Percentiles rank a stretch among this genome's conserved stretches.
Evolutionary conservation across 1,140 invertebrate genomes (phyloP).

Genomic region (Papilio aristodemus): DNA sequence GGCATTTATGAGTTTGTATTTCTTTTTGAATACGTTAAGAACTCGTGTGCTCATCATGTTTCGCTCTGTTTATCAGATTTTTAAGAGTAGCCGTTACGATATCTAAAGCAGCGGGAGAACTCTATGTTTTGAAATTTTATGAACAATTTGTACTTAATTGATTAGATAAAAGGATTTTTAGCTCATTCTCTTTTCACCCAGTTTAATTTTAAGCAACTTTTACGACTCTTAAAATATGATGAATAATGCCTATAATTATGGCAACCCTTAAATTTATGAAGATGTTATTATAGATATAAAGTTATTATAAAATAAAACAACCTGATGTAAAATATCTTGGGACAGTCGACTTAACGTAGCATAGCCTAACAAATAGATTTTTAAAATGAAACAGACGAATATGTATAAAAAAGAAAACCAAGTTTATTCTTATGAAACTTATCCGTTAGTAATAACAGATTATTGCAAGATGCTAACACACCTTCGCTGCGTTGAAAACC

Average conservation of each 20-base stretch:
- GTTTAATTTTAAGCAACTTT: too few species aligned
- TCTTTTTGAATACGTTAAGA: background rate
- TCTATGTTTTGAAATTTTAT: conserved; percentile 6
- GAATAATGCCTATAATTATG: background rate
- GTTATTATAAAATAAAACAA: too few species aligned
- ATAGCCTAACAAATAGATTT: background rate
- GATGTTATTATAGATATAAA: too few species aligned
- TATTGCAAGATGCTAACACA: conserved; percentile 4
- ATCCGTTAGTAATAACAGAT: conserved; percentile 13
- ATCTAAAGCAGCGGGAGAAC: background rate
- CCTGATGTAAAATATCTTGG: too few species aligned
- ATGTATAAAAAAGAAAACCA: too few species aligned
- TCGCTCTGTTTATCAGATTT: conserved; percentile 5
- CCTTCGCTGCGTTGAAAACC: background rate
- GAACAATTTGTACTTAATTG: background rate
- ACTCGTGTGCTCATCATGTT: background rate
- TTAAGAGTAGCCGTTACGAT: background rate
- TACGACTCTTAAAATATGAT: too few species aligned
- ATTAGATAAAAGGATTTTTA: background rate
- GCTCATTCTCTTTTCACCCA: background rate
- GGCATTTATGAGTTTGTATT: conserved; percentile 11
- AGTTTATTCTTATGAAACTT: too few species aligned
- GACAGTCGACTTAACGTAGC: too few species aligned
- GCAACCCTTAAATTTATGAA: too few species aligned
- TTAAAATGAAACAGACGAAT: background rate